phyloP scores from a whole-genome alignment of 2,113 vertebrate species.

The Ctenodactylus gundi region DNA sequence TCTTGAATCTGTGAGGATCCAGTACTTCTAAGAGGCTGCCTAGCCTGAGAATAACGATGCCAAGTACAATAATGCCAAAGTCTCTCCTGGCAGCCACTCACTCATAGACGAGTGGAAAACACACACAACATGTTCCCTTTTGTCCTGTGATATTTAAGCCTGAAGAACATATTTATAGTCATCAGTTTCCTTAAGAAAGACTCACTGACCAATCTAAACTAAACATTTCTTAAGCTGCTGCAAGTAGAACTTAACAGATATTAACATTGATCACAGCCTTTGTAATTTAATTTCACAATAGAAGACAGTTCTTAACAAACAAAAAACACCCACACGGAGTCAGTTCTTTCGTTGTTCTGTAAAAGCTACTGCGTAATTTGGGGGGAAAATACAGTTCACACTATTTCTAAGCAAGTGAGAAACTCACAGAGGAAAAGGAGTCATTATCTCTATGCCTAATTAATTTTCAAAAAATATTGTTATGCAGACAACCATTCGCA shows the following conservation, averaged over 20 bases:
- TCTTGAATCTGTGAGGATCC: background rate
- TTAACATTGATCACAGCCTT: conserved; percentile 25
- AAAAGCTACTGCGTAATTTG: conserved; percentile 46
- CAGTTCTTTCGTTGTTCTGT: conserved; percentile 13
- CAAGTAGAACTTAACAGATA: background rate
- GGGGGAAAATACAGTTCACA: background rate
- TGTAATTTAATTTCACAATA: conserved; percentile 67
- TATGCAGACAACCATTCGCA: conserved; percentile 47
- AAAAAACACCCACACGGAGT: conserved; percentile 60
- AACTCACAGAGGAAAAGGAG: background rate
- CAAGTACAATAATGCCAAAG: background rate
- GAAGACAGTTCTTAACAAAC: conserved; percentile 60
- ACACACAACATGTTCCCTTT: background rate
- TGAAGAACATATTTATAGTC: background rate
- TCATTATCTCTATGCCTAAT: conserved; percentile 65
- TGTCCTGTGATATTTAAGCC: background rate
- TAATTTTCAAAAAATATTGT: conserved; percentile 68
- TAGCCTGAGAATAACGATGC: background rate
- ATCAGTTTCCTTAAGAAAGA: background rate
- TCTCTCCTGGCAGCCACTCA: background rate
- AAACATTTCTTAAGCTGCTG: background rate
- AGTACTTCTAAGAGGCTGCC: background rate
- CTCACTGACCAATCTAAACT: background rate
- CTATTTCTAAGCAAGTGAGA: conserved; percentile 57
- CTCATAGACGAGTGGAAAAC: background rate